These are phyloP conservation scores for Andrena marginata DNA, from an alignment of 2,888 invertebrate species.

Conservation along the genomic window DNA sequence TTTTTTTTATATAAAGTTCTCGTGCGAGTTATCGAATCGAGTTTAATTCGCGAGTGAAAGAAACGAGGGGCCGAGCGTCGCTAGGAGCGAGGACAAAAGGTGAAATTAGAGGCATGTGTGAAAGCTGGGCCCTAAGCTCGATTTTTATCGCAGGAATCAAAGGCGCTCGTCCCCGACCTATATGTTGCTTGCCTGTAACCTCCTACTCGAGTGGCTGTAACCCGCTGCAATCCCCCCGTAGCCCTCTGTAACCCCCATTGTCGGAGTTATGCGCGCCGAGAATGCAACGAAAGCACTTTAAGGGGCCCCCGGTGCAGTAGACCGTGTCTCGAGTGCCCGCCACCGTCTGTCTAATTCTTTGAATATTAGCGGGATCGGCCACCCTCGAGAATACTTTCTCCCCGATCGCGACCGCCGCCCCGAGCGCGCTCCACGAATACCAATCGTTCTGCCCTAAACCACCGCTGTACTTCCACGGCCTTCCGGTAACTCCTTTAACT, in stretches of 20 bases:
- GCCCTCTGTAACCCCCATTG: constrained; percentile 64
- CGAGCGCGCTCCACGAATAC: constrained; percentile 32
- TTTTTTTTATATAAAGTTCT: too few species aligned
- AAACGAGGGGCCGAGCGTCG: not conserved
- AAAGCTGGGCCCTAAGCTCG: constrained; percentile 56
- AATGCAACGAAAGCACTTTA: constrained; percentile 74
- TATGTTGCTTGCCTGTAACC: constrained; percentile 68
- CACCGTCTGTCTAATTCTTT: constrained; percentile 78
- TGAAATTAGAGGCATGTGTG: constrained; percentile 52
- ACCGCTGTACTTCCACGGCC: not conserved
- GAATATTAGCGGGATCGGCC: constrained; percentile 77
- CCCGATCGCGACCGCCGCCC: constrained; percentile 41
- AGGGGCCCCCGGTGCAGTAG: constrained; percentile 74
- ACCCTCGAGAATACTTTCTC: constrained; percentile 63
- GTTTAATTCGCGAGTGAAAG: not conserved
- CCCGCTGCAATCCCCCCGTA: constrained; percentile 54
- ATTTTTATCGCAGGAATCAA: constrained; percentile 67
- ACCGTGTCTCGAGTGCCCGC: constrained; percentile 77
- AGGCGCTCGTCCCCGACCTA: constrained; percentile 55
- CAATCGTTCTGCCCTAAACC: constrained; percentile 16
- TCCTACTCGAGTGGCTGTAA: constrained; percentile 67
- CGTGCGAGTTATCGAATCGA: not conserved
- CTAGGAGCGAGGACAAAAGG: constrained; percentile 4
- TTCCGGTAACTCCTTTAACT: not conserved
- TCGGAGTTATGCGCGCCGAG: constrained; percentile 64